Conservation (phyloP, 2,113 vertebrate species). For the Myotis brandtii region DNA sequence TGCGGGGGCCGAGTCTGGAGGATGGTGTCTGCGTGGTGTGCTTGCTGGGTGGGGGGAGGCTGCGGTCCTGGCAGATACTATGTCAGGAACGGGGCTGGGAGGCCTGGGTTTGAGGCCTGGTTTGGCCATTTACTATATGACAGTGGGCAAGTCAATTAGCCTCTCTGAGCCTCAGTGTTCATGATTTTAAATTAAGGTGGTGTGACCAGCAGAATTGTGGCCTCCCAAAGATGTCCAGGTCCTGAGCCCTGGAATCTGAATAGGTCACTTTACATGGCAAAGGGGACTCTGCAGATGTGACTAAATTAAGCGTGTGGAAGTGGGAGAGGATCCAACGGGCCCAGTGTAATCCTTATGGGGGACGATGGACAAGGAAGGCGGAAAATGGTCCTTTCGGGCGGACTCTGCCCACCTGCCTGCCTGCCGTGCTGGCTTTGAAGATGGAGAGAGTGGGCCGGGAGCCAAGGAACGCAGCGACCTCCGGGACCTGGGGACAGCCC, state of each 20-base stretch:
- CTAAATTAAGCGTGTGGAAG: neutral
- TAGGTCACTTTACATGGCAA: neutral
- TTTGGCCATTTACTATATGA: neutral
- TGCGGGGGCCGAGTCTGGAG: no score
- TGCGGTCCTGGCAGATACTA: neutral
- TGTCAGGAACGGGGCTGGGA: neutral
- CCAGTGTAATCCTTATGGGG: neutral
- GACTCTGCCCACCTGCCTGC: neutral
- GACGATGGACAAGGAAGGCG: neutral
- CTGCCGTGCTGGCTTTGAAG: neutral
- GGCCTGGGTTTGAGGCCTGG: neutral
- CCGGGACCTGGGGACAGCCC: neutral
- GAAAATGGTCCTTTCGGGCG: neutral
- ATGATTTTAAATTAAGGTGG: neutral
- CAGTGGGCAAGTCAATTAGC: neutral
- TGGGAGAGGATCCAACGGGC: neutral
- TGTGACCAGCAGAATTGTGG: neutral
- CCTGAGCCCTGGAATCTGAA: neutral
- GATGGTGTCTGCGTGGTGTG: neutral
- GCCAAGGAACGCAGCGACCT: neutral
- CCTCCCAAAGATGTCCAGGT: neutral
- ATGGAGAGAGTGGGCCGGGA: neutral
- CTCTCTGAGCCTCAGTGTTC: neutral
- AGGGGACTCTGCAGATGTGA: neutral
- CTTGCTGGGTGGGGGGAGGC: fast-evolving